Percentiles rank a stretch among this genome's conserved stretches.
These are phyloP conservation scores for Jacana jacana DNA, from an alignment of 2,113 vertebrate species.

Conservation along the genomic window DNA sequence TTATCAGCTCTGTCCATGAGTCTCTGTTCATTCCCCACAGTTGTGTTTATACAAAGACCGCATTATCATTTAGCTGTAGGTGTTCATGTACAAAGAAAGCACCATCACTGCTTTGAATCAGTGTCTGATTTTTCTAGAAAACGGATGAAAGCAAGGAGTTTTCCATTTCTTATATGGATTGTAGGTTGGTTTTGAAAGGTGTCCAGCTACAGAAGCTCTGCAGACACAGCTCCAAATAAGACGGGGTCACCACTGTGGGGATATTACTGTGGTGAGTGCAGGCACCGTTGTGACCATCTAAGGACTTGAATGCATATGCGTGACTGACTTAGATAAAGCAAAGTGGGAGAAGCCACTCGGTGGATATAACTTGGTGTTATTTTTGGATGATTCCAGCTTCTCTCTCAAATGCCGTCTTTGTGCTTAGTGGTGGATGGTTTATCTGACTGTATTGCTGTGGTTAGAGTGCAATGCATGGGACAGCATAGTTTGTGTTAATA, in stretches of 20 bases:
- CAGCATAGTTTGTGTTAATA: not conserved
- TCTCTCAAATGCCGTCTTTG: not conserved
- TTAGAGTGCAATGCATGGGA: not conserved
- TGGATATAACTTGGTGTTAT: not conserved
- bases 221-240: not conserved
- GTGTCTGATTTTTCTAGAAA: not conserved
- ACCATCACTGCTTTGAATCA: not conserved
- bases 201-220: not conserved
- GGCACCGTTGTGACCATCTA: not conserved
- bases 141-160: not conserved
- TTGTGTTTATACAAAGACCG: not conserved
- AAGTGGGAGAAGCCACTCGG: not conserved
- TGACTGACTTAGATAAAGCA: not conserved
- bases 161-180: not conserved
- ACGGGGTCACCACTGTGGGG: not conserved
- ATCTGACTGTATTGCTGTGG: not conserved
- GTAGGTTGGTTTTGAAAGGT: not conserved
- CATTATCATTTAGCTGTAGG: not conserved
- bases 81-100: not conserved
- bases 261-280: not conserved
- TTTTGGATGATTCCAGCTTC: not conserved
- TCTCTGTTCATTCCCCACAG: not conserved
- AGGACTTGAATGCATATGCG: not conserved
- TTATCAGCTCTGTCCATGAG: not conserved
- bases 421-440: not conserved